Evolutionary conservation across 1,140 invertebrate species (phyloP).

Genomic region (Pseudobourletiella spinata): DNA sequence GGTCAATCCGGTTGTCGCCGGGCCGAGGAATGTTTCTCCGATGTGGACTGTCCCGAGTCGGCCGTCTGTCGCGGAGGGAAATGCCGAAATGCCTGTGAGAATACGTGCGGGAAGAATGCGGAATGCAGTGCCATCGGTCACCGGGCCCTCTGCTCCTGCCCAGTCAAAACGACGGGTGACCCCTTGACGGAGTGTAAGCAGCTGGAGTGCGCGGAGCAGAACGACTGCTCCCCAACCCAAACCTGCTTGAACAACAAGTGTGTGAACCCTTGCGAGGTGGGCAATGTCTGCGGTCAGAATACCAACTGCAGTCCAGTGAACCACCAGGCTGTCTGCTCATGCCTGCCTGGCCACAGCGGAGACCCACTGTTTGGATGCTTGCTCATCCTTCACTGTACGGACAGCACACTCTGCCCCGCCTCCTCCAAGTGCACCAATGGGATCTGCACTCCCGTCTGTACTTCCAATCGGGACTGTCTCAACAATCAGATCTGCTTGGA

Average conservation of each 20-base stretch:
- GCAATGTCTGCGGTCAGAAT: slow-evolving; percentile 70
- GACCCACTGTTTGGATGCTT: slow-evolving; percentile 75
- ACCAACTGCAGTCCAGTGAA: slow-evolving; percentile 42
- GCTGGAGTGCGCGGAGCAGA: slow-evolving; percentile 67
- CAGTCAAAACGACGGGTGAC: slow-evolving; percentile 60
- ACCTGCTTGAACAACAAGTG: slow-evolving; percentile 72
- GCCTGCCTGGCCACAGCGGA: slow-evolving; percentile 65
- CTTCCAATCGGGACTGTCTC: slow-evolving; percentile 66
- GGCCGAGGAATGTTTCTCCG: slow-evolving; percentile 68
- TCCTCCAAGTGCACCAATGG: slow-evolving; percentile 71
- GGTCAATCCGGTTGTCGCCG: slow-evolving; percentile 53
- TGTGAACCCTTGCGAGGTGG: slow-evolving; percentile 64
- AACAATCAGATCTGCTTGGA: slow-evolving; percentile 69
- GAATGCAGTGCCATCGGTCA: slow-evolving; percentile 54
- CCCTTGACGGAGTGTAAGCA: slow-evolving; percentile 57
- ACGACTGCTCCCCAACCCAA: slow-evolving; percentile 59
- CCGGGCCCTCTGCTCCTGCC: slow-evolving; percentile 62
- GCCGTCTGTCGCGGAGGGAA: slow-evolving; percentile 65
- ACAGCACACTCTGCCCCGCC: slow-evolving; percentile 61
- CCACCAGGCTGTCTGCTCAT: slow-evolving; percentile 57
- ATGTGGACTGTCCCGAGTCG: slow-evolving; percentile 65
- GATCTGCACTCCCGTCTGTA: slow-evolving; percentile 65
- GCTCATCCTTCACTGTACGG: slow-evolving; percentile 60
- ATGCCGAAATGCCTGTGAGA: slow-evolving; percentile 71
- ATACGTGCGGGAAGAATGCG: slow-evolving; percentile 63